Evolutionary conservation across 2,888 invertebrate genomes (phyloP).

Genomic region (Epinotia demarniana): DNA sequence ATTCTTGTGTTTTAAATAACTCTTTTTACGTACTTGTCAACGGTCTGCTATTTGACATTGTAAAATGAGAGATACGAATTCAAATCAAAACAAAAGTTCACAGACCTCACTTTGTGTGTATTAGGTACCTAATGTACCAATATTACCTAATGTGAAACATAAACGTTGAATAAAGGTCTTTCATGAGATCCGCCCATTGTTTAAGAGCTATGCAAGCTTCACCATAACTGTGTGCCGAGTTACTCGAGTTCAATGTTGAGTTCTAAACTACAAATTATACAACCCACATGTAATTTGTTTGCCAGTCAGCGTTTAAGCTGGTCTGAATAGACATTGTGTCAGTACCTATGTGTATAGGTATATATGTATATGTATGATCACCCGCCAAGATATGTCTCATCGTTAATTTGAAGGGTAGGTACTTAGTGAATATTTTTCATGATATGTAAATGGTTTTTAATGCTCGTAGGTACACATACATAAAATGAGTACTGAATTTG

Average conservation of each 20-base stretch:
- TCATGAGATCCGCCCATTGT: constrained; percentile 34
- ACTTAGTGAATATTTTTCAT: neutral
- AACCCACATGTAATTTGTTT: constrained; percentile 37
- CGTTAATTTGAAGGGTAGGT: neutral
- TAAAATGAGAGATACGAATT: neutral
- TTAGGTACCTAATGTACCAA: neutral
- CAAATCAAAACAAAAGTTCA: neutral
- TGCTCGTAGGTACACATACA: neutral
- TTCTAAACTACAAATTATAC: constrained; percentile 42
- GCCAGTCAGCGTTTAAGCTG: constrained; percentile 27
- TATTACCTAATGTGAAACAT: constrained; percentile 23
- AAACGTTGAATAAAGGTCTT: constrained; percentile 34
- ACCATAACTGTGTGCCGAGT: constrained; percentile 35
- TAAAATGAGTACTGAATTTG: constrained; percentile 19
- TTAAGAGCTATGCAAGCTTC: constrained; percentile 34
- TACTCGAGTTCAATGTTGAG: constrained; percentile 34
- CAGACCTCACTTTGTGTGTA: neutral
- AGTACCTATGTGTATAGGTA: neutral
- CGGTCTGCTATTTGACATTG: neutral
- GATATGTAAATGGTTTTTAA: neutral
- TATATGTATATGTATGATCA: neutral
- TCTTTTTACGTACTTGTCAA: no score
- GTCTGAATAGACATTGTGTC: constrained; percentile 3
- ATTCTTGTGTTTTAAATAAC: no score
- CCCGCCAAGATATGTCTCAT: neutral